phyloP scores from a whole-genome alignment of 2,797 vertebrate genomes.

The Tadarida brasiliensis region DNA sequence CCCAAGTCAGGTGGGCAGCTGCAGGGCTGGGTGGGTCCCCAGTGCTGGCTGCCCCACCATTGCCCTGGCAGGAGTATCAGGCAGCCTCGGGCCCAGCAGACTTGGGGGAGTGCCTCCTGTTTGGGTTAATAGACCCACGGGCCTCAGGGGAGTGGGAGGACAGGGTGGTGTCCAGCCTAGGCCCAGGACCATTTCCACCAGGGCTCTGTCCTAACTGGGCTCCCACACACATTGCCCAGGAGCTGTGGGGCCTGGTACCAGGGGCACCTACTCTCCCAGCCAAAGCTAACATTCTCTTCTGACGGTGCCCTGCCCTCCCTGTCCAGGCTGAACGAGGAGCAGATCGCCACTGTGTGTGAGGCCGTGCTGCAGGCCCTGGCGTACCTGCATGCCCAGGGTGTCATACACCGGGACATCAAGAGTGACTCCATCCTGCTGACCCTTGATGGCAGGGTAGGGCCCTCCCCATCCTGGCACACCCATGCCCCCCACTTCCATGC shows the following conservation, averaged over 20 bases:
- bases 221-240: background rate
- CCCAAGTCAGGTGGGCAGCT: slow-evolving; percentile 95
- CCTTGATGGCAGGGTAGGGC: slow-evolving; percentile 94
- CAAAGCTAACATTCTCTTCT: background rate
- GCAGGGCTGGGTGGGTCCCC: background rate
- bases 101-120: background rate
- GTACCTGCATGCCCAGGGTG: slow-evolving; percentile 98
- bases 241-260: background rate
- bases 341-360: slow-evolving; percentile 98
- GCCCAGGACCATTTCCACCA: background rate
- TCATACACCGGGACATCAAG: slow-evolving; percentile 99
- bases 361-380: slow-evolving; percentile 97
- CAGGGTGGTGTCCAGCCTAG: background rate
- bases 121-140: background rate
- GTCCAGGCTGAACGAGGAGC: slow-evolving; percentile 96
- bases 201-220: background rate
- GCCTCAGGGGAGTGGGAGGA: background rate
- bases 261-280: background rate
- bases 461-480: background rate
- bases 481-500: accelerated
- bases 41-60: no score
- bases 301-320: background rate
- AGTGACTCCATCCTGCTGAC: slow-evolving; percentile 99
- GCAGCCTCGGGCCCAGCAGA: background rate
- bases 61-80: background rate